phyloP scores from a whole-genome alignment of 2,113 vertebrate genomes.

The Trematomus loennbergii region DNA sequence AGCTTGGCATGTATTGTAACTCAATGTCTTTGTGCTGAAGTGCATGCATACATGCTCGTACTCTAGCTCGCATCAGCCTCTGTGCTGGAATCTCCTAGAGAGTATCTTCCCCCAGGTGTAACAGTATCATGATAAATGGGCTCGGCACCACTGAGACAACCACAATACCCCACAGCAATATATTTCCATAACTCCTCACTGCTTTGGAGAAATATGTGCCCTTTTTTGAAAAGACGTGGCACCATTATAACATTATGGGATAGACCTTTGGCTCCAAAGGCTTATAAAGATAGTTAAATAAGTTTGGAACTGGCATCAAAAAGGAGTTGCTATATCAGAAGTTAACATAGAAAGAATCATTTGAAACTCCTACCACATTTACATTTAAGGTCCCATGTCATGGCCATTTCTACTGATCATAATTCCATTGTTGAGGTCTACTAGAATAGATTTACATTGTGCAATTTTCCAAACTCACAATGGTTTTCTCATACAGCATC shows the following conservation, averaged over 20 bases:
- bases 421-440: no score
- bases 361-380: not conserved
- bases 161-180: conserved; percentile 78
- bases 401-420: no score
- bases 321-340: conserved; percentile 9
- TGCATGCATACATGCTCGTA: conserved; percentile 1
- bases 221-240: conserved; percentile 70
- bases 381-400: not conserved
- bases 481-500: no score
- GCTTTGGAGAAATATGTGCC: conserved; percentile 75
- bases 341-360: not conserved
- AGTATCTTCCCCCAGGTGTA: conserved; percentile 72
- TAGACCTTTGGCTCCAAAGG: conserved; percentile 60
- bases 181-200: conserved; percentile 78
- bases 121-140: conserved; percentile 80
- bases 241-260: conserved; percentile 71
- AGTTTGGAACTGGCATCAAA: conserved; percentile 43
- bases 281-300: conserved; percentile 49
- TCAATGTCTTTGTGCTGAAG: conserved; percentile 27
- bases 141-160: conserved; percentile 69
- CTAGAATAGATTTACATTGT: no score
- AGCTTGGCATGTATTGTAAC: conserved; percentile 23
- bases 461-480: no score
- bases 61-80: conserved; percentile 43
- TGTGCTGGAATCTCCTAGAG: conserved; percentile 62